phyloP scores from a whole-genome alignment of 2,888 invertebrate species.

The Caenorhabditis drosophilae region DNA sequence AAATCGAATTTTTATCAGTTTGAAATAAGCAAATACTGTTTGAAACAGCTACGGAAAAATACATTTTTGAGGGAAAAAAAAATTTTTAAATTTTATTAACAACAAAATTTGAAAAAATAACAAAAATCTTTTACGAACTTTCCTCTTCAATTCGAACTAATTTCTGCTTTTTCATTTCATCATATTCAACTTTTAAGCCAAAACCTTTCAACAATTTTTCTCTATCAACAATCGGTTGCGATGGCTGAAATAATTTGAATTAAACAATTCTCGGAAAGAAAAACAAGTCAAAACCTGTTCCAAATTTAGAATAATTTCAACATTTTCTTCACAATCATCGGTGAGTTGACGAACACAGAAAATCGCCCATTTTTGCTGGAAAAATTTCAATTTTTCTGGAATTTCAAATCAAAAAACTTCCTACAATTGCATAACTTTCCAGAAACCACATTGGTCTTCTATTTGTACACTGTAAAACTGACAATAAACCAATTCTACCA shows the following conservation, averaged over 20 bases:
- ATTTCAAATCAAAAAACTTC: neutral
- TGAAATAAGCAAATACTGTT: no score
- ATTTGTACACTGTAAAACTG: slow-evolving; percentile 38
- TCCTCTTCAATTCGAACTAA: neutral
- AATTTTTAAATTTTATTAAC: no score
- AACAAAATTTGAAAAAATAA: slow-evolving; percentile 6
- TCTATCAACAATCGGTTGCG: slow-evolving; percentile 47
- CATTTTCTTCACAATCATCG: slow-evolving; percentile 51
- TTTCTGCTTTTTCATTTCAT: neutral
- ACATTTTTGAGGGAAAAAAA: no score
- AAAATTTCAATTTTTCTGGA: neutral
- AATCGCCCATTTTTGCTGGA: slow-evolving; percentile 55
- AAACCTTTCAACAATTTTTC: slow-evolving; percentile 42
- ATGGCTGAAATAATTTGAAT: slow-evolving; percentile 29
- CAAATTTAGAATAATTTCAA: slow-evolving; percentile 47
- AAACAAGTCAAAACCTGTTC: slow-evolving; percentile 35
- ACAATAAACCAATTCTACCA: slow-evolving; percentile 27
- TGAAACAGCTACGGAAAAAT: no score
- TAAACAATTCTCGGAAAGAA: neutral
- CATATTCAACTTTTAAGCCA: slow-evolving; percentile 17
- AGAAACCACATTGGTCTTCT: slow-evolving; percentile 23
- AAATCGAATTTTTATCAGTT: no score
- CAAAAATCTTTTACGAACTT: neutral
- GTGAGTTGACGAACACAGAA: slow-evolving; percentile 52
- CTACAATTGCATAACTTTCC: slow-evolving; percentile 30